Evolutionary conservation across 2,797 vertebrate species (phyloP).

Genomic region (Periparus ater): DNA sequence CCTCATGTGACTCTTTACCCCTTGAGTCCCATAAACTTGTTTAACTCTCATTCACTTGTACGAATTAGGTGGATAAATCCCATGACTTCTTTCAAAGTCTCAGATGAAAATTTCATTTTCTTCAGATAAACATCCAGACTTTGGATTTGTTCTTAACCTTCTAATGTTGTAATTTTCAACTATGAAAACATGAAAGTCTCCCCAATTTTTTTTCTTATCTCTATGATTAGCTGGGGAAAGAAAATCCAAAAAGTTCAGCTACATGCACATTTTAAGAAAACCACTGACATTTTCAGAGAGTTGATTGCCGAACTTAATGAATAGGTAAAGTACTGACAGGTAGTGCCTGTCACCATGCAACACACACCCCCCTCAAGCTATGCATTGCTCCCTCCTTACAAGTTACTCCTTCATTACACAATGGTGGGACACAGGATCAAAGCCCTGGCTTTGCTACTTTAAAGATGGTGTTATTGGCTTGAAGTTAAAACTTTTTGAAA

Average conservation of each 20-base stretch:
- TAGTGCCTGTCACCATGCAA: not conserved
- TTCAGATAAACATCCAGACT: not conserved
- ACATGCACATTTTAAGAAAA: not conserved
- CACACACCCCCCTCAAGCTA: not conserved
- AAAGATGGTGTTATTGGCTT: not conserved
- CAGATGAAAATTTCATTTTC: not conserved
- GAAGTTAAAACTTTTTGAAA: too few relatives aligned
- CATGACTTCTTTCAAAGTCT: not conserved
- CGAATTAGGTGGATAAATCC: not conserved
- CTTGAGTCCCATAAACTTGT: not conserved
- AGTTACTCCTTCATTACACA: not conserved
- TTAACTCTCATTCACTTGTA: not conserved
- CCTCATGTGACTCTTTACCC: not conserved
- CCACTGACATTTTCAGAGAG: fast-evolving
- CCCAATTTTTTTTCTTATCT: not conserved
- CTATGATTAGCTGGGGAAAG: not conserved
- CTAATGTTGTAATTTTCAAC: not conserved
- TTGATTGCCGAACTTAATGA: not conserved
- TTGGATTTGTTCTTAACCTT: not conserved
- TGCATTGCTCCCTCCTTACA: not conserved
- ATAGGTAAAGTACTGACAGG: not conserved
- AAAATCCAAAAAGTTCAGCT: not conserved
- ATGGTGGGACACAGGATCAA: not conserved
- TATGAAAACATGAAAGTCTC: not conserved
- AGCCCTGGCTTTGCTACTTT: not conserved